Conservation (phyloP, 2,113 vertebrate species). For the Alligator mississippiensis region DNA sequence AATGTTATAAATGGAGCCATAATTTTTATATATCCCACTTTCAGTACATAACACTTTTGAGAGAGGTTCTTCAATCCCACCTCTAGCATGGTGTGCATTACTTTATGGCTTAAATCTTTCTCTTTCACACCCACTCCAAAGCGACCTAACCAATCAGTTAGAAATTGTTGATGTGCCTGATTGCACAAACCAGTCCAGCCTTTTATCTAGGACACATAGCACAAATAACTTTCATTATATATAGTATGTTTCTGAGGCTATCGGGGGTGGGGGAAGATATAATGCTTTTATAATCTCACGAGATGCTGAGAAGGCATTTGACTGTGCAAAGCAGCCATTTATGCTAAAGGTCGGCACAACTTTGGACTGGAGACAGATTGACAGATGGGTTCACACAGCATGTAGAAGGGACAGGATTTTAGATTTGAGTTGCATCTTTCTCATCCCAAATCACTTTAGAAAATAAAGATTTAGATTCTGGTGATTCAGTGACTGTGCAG, state of each 20-base stretch:
- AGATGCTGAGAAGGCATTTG: constrained; percentile 40
- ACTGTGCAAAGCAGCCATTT: constrained; percentile 6
- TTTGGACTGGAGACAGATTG: background rate
- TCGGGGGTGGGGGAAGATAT: constrained; percentile 6
- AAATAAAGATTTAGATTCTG: background rate
- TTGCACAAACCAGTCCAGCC: constrained; percentile 52
- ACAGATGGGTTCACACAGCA: background rate
- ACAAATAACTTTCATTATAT: constrained; percentile 62
- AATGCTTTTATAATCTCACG: background rate
- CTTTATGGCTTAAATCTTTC: constrained; percentile 25
- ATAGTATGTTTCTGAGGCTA: constrained; percentile 20
- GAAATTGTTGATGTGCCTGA: constrained; percentile 64
- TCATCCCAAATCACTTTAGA: background rate
- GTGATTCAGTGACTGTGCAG: background rate
- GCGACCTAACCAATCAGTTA: constrained; percentile 1
- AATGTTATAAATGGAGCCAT: background rate
- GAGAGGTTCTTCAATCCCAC: constrained; percentile 51
- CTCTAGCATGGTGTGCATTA: background rate
- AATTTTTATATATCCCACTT: constrained; percentile 11
- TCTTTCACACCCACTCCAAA: accelerated
- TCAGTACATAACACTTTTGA: background rate
- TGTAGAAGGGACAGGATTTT: background rate
- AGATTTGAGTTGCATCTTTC: background rate
- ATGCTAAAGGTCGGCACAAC: background rate
- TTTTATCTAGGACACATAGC: constrained; percentile 50